These are phyloP conservation scores for Salmo trutta DNA, from an alignment of 2,797 vertebrate species.

Conservation along the genomic window DNA sequence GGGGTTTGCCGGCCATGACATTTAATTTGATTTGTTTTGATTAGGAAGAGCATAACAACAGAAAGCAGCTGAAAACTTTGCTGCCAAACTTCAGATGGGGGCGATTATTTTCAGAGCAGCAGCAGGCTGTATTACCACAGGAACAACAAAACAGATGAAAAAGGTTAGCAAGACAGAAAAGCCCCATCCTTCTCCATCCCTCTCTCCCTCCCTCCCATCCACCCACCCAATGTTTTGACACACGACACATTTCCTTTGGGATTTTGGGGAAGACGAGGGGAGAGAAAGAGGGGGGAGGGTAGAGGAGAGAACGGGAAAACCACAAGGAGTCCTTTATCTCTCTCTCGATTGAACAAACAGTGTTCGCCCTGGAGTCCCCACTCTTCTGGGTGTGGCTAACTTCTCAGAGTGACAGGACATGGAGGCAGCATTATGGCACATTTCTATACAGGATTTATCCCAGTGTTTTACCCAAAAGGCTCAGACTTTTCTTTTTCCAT, in stretches of 20 bases:
- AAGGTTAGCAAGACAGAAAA: conserved; percentile 2
- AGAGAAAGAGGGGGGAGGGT: conserved; percentile 19
- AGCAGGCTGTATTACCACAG: conserved; percentile 3
- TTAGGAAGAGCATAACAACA: neutral
- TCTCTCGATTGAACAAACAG: conserved; percentile 71
- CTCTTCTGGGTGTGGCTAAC: conserved; percentile 68
- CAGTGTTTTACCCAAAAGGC: too few relatives aligned
- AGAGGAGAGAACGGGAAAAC: conserved; percentile 20
- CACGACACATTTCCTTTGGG: conserved; percentile 61
- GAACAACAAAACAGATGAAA: conserved; percentile 6
- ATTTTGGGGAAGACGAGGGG: conserved; percentile 28
- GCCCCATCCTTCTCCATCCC: neutral
- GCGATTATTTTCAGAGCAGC: conserved; percentile 1
- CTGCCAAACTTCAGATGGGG: conserved; percentile 15
- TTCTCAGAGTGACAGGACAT: conserved; percentile 66
- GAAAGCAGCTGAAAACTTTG: conserved; percentile 14
- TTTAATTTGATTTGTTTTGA: neutral
- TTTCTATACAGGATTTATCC: too few relatives aligned
- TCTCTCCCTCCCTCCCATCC: neutral
- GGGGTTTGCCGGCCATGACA: neutral
- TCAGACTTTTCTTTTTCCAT: too few relatives aligned
- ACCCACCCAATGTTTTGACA: conserved; percentile 48
- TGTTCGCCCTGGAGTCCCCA: conserved; percentile 51
- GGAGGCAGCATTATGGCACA: neutral
- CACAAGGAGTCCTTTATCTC: conserved; percentile 63